Conservation (phyloP, 2,797 vertebrate species). For the Trematomus bernacchii region DNA sequence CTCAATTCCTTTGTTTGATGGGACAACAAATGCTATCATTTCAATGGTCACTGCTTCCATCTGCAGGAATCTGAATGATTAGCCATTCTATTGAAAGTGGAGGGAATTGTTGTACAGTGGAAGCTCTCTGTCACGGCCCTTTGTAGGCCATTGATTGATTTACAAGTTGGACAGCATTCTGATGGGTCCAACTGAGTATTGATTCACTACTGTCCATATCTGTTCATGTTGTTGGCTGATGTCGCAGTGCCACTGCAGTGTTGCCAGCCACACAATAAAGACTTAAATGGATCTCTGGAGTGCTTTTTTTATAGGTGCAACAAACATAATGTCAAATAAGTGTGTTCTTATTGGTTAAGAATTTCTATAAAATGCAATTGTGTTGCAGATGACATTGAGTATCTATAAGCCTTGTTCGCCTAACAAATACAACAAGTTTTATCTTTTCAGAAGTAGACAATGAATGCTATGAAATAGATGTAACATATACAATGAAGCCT, state of each 20-base stretch:
- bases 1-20: slow-evolving; percentile 58
- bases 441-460: slow-evolving; percentile 3
- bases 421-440: not conserved
- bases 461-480: slow-evolving; percentile 16
- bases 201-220: slow-evolving; percentile 58
- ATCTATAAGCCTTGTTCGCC: not conserved
- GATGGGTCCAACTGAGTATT: slow-evolving; percentile 68
- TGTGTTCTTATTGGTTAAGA: slow-evolving; percentile 8
- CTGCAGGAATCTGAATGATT: slow-evolving; percentile 65
- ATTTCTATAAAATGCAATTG: slow-evolving; percentile 3
- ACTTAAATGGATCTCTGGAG: not conserved
- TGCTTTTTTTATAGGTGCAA: slow-evolving; percentile 1
- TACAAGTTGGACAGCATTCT: slow-evolving; percentile 68
- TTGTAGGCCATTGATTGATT: slow-evolving; percentile 72
- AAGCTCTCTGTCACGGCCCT: slow-evolving; percentile 61
- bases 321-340: not conserved
- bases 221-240: slow-evolving; percentile 38
- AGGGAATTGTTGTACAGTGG: slow-evolving; percentile 57
- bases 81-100: slow-evolving; percentile 48
- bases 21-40: slow-evolving; percentile 56
- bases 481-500: not conserved
- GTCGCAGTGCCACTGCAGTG: slow-evolving; percentile 32
- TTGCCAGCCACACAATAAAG: slow-evolving; percentile 13
- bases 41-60: slow-evolving; percentile 49
- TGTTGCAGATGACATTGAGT: slow-evolving; percentile 12